Evolutionary conservation across 2,797 vertebrate species (phyloP), one percentile per base, ranked within the genome.

Genomic region (Threskiornis aethiopicus): DNA sequence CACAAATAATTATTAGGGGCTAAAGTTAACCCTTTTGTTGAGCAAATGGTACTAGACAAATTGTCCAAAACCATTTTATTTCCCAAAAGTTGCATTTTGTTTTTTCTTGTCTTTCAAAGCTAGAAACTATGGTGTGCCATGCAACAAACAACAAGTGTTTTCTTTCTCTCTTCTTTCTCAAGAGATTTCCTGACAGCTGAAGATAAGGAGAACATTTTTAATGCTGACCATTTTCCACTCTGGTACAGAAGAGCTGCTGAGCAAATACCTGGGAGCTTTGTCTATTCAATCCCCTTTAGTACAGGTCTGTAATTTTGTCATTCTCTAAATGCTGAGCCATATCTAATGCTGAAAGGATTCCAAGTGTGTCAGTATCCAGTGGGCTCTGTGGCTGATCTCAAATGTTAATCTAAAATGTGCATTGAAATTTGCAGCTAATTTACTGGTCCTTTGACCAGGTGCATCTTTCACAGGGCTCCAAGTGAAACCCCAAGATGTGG

Each of bases 171-270:
- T 95, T 98, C 97, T 98, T 97, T 98, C 98, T 98, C 98, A 98
- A 99, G 99, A 99, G 99, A 99, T 97, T 99, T 99, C 97, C 98
- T 99, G 98, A 99, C 99, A 96, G 99, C 99, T 79, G 99, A 99
- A 96, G 99, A 99, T 98, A 99, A 99, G 97, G 99, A 99, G 95
- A 99, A 99, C 52, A 99, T 99, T 97, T 99, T 99, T 94, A 99
- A 99, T 7, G 99, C 99, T 25, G 99, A 99, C 97, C 99, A 99
- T 97, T 99, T 99, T 70, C 99, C 99, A 59, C 98, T 99, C 89
- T 99, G 99, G 99, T 99, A 99, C 98, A 99, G 99, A 98, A 99
- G 99, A 97, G 99, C 99, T 2, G 99, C 99, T 7, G 99, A 99
- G 72, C 99, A 99, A 98, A 98, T 99, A 96, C 99, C 99, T 5